Conservation (phyloP, 2,797 vertebrate species). For the Typhlichthys subterraneus region DNA sequence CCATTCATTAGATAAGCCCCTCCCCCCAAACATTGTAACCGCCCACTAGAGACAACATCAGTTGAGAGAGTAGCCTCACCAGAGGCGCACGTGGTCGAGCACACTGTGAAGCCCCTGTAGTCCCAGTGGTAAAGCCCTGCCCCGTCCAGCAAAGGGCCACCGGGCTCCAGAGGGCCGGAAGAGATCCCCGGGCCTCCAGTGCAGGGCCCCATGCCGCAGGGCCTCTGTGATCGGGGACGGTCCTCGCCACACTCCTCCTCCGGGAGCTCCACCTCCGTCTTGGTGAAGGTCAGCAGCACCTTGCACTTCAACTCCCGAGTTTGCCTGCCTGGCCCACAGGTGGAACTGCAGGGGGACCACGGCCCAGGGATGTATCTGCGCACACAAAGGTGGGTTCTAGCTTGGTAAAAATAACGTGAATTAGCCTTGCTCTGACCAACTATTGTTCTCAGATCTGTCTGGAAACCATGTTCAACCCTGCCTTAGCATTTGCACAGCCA, state of each 20-base stretch:
- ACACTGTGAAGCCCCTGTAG: constrained; percentile 85
- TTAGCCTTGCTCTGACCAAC: too few relatives aligned
- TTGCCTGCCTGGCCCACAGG: constrained; percentile 84
- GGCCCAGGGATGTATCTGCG: constrained; percentile 87
- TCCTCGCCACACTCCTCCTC: constrained; percentile 85
- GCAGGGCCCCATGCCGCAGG: constrained; percentile 78
- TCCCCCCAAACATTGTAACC: too few relatives aligned
- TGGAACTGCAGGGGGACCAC: constrained; percentile 88
- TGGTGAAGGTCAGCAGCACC: constrained; percentile 86
- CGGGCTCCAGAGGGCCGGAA: constrained; percentile 25
- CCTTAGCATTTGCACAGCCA: too few relatives aligned
- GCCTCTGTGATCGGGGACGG: constrained; percentile 69
- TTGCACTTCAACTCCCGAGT: constrained; percentile 83
- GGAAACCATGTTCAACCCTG: too few relatives aligned
- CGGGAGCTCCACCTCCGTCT: constrained; percentile 87
- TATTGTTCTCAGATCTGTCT: too few relatives aligned
- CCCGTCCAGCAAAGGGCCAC: constrained; percentile 38
- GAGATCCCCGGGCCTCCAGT: constrained; percentile 37
- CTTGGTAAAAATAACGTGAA: not conserved
- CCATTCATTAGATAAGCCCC: too few relatives aligned
- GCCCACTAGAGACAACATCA: too few relatives aligned
- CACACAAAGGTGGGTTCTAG: not conserved
- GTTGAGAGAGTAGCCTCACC: constrained; percentile 68
- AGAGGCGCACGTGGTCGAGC: constrained; percentile 85
- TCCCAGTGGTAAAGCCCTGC: constrained; percentile 82